Evolutionary conservation across 2,113 vertebrate species (phyloP).

Genomic region (Limnothrissa miodon): DNA sequence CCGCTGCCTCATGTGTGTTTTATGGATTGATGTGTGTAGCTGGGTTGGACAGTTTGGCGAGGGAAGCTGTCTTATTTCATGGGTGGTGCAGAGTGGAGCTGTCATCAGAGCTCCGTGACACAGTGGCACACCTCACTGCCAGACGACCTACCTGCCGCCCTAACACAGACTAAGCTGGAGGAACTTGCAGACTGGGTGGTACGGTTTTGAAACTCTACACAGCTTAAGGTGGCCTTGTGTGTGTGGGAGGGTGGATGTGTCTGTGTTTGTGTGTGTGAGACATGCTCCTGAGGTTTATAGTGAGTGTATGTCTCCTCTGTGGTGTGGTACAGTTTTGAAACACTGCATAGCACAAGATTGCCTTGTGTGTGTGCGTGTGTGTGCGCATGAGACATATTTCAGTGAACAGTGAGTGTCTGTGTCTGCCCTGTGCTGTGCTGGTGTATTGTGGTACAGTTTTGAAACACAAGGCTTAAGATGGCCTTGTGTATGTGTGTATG

Average conservation of each 20-base stretch:
- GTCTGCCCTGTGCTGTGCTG: neutral
- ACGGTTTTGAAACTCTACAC: neutral
- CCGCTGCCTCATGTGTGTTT: neutral
- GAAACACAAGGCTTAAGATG: too few relatives aligned
- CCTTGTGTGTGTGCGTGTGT: neutral
- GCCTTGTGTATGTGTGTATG: neutral
- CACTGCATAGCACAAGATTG: too few relatives aligned
- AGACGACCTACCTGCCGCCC: constrained; percentile 4
- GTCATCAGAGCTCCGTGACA: neutral
- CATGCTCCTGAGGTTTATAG: neutral
- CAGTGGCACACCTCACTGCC: neutral
- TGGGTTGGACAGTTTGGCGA: neutral
- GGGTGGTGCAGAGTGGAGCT: neutral
- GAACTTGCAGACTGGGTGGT: neutral
- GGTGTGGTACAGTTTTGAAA: too few relatives aligned
- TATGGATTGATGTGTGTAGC: neutral
- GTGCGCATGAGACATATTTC: neutral
- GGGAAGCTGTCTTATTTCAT: neutral
- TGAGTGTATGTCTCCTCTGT: neutral
- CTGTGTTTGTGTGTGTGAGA: neutral
- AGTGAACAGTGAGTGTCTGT: neutral
- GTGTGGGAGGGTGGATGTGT: neutral
- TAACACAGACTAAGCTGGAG: neutral
- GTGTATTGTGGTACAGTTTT: neutral
- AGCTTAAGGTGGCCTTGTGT: neutral